These are phyloP conservation scores for Pterocles burchelli DNA, from an alignment of 2,113 vertebrate genomes.

Conservation along the genomic window DNA sequence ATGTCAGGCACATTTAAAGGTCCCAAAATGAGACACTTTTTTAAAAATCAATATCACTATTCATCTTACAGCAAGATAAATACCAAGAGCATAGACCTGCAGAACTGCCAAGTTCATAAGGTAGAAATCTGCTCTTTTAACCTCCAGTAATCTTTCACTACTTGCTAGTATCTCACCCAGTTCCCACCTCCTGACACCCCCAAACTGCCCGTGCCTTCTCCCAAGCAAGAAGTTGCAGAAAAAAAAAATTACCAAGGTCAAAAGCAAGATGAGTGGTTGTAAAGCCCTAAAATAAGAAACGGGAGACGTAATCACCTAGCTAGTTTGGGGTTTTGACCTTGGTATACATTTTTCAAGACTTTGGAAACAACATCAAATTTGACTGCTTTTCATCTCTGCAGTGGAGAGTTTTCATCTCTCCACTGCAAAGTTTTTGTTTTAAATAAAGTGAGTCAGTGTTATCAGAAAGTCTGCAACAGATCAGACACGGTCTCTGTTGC, in stretches of 20 bases:
- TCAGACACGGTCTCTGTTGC: not conserved
- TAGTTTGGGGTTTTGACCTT: not conserved
- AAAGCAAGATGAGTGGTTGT: not conserved
- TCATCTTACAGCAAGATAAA: conserved; percentile 44
- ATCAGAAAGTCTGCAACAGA: not conserved
- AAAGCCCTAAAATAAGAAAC: conserved; percentile 13
- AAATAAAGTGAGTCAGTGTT: not conserved
- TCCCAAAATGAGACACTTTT: conserved; percentile 32
- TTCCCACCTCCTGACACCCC: not conserved
- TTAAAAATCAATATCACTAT: conserved; percentile 31
- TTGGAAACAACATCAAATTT: not conserved
- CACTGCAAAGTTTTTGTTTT: not conserved
- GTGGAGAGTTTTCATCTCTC: not conserved
- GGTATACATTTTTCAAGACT: not conserved
- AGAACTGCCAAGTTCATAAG: conserved; percentile 54
- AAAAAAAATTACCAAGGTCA: not conserved
- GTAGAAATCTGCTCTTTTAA: conserved; percentile 23
- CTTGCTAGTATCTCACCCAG: not conserved
- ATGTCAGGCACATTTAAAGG: conserved; percentile 34
- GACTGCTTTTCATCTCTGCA: too few species aligned
- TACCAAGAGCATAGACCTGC: not conserved
- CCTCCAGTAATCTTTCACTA: conserved; percentile 41
- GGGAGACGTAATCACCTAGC: not conserved
- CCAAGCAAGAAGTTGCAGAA: not conserved
- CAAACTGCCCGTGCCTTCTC: not conserved